phyloP scores from a whole-genome alignment of 2,113 vertebrate genomes.

The Canis aureus region DNA sequence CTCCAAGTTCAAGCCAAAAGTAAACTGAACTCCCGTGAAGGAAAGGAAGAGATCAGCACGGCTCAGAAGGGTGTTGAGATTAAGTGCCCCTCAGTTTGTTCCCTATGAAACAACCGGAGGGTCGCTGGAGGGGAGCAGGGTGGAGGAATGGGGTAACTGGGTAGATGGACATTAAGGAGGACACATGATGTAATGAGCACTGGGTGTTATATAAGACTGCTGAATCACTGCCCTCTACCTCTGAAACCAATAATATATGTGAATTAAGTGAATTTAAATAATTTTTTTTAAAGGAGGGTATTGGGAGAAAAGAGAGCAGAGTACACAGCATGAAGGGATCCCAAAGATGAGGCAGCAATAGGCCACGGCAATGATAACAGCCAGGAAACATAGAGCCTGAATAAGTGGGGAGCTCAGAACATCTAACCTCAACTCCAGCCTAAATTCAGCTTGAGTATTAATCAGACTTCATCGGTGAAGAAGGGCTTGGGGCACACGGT shows the following conservation, averaged over 20 bases:
- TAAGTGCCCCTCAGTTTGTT: too few relatives aligned
- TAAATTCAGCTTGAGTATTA: neutral
- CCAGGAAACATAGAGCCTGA: fast-evolving
- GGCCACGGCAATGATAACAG: neutral
- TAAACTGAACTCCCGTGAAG: constrained; percentile 51
- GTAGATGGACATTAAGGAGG: too few relatives aligned
- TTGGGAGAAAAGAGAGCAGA: neutral
- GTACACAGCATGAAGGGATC: neutral
- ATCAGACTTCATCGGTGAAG: neutral
- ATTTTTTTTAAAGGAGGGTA: neutral
- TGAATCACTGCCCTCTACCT: too few relatives aligned
- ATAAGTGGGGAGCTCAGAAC: neutral
- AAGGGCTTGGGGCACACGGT: neutral
- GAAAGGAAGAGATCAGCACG: neutral
- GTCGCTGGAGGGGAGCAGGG: too few relatives aligned
- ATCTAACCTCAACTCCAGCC: neutral
- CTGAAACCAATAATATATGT: too few relatives aligned
- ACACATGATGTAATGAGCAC: too few relatives aligned
- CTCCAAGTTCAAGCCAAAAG: constrained; percentile 31
- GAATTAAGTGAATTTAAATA: too few relatives aligned
- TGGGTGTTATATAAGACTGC: too few relatives aligned
- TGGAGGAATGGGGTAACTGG: too few relatives aligned
- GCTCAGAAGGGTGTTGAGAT: neutral
- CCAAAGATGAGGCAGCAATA: neutral
- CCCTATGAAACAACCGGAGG: too few relatives aligned